Evolutionary conservation across 2,888 invertebrate genomes (phyloP), one percentile per base, ranked within the genome.

Genomic region (Parelbella ahira): DNA sequence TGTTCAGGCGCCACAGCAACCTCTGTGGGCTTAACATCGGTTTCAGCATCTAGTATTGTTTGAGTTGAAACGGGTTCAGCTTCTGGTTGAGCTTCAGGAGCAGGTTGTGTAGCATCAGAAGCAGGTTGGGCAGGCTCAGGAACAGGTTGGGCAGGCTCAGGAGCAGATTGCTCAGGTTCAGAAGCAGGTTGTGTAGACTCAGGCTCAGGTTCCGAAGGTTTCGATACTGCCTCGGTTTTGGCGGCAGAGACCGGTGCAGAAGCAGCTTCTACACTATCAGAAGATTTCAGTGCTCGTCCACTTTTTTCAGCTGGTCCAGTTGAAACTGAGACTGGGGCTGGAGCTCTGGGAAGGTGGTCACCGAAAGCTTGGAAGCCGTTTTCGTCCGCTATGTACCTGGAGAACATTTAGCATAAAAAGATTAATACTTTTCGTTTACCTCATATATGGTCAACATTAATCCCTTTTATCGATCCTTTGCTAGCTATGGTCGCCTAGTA

Each of bases 361-460:
- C 92, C 93, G 48, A 90, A 78, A 0, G 92, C 91, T 57, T 90
- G 90, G 72, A 92, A 93, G 12, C 92, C 92, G 60, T 93, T 92
- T 68, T 93, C 93, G 62, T 93, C 93, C 48, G 93, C 93, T 37
- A 91, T 89, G 55, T 93, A 93, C 45, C 90, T 91, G 24, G 4
- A 15, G 15, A 8, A 24, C 2, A 15, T 15, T 15, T 15, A 4
- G n/a, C n/a, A n/a, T n/a, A n/a, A n/a, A n/a, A n/a, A n/a, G n/a
- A n/a, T n/a, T n/a, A 1, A 7, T 12, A 5, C 7, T 13, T 13
- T 27, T 7, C 1, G 15, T 18, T 15, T 28, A 28, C 28, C 27
- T 15, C 15, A 2, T 15, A 15, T 15, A n/a, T n/a, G n/a, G n/a
- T n/a, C n/a, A n/a, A n/a, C n/a, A n/a, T n/a, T n/a, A n/a, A n/a